These are phyloP conservation scores for Fragariocoptes setiger DNA, from an alignment of 1,140 invertebrate genomes.

Conservation along the genomic window DNA sequence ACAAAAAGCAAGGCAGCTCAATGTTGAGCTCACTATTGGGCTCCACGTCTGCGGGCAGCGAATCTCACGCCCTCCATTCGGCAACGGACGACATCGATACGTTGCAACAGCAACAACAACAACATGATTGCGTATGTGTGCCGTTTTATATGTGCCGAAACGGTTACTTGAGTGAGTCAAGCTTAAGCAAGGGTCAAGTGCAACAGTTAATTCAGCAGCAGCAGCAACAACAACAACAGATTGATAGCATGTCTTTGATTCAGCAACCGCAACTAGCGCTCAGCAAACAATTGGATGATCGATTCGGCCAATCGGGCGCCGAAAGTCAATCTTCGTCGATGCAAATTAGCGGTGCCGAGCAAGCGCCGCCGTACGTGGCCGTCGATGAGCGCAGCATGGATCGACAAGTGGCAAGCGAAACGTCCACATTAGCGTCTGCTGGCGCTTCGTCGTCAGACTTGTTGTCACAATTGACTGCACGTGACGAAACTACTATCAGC, in stretches of 20 bases:
- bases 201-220: constrained; percentile 3
- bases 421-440: background rate
- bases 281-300: no score
- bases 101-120: background rate
- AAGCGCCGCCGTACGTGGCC: no score
- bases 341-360: no score
- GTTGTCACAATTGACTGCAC: background rate
- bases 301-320: no score
- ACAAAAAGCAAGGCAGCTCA: no score
- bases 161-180: constrained; percentile 9
- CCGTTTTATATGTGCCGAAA: constrained; percentile 13
- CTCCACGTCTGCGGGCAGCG: no score
- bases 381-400: constrained; percentile 7
- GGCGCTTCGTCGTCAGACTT: background rate
- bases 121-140: constrained; percentile 10
- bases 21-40: no score
- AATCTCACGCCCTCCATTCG: no score
- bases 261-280: background rate
- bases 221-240: background rate
- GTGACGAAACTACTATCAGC: background rate
- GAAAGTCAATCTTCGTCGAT: no score
- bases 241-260: background rate
- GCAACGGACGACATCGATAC: constrained; percentile 2
- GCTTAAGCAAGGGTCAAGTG: constrained; percentile 1
- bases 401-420: background rate